Evolutionary conservation across 2,888 invertebrate species (phyloP).

Genomic region (Spilarctia lutea): DNA sequence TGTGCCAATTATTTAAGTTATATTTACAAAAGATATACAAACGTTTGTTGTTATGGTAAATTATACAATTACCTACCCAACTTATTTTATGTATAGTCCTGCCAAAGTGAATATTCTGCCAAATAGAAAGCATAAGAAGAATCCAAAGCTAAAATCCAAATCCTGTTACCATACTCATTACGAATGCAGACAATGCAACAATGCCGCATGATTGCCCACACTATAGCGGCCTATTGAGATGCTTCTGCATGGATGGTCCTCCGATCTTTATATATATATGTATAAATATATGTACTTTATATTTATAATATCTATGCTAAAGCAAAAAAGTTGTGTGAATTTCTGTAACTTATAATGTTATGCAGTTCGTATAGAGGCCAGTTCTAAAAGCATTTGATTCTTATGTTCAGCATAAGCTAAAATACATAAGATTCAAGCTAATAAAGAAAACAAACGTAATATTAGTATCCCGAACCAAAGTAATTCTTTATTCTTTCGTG

Average conservation of each 20-base stretch:
- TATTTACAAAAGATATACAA: background rate
- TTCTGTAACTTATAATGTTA: background rate
- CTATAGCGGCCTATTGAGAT: too few relatives aligned
- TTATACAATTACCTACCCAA: background rate
- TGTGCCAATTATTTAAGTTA: too few relatives aligned
- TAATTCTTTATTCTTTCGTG: background rate
- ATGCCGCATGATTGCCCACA: too few relatives aligned
- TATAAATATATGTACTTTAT: too few relatives aligned
- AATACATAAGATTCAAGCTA: slow-evolving; percentile 15
- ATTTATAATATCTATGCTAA: background rate
- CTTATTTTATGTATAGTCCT: too few relatives aligned
- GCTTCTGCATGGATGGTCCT: too few relatives aligned
- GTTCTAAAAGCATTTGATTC: slow-evolving; percentile 12
- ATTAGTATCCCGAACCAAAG: slow-evolving; percentile 21
- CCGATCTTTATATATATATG: too few relatives aligned
- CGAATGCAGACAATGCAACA: too few relatives aligned
- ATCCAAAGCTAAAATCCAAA: too few relatives aligned
- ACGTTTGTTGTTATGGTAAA: background rate
- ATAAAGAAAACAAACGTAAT: background rate
- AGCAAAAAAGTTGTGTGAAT: background rate
- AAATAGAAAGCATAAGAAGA: too few relatives aligned
- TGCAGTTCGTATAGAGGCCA: background rate
- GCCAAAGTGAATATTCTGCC: too few relatives aligned
- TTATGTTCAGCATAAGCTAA: slow-evolving; percentile 17
- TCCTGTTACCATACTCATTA: too few relatives aligned